Evolutionary conservation across 1,140 invertebrate genomes (phyloP), one percentile per base, ranked within the genome.

Genomic region (Pemphigus obesinymphae): DNA sequence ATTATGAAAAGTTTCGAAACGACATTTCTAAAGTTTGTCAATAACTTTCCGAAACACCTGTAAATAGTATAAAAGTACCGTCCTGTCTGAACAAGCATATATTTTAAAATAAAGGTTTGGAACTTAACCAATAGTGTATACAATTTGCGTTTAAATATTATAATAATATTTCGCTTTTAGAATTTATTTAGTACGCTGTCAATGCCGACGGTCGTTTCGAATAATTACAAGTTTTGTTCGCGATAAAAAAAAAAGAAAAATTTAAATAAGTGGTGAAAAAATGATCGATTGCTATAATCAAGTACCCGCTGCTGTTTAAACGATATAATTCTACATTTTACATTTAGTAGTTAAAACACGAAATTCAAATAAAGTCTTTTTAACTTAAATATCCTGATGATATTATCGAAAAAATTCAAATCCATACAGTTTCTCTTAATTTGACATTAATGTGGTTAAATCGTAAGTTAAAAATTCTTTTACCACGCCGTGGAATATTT

Each of bases 1-100:
- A 70, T 70, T 70, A 45, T 70, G 43, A 70, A 70, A 45, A 70
- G 23, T 70, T 70, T 70, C 40, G 11, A 45, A 11, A 7, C 17
- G 40, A 23, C 23, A 23, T 43, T 43, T 11, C 8, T 13, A 34
- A 70, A 70, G 68, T 70, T 70, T 70, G 3, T 23, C 37, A 45
- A 70, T 70, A 70, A 70, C 23, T 70, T 45, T 70, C 40, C 23
- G 15, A 70, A 70, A 70, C 68, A 70, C 68, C 68, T 70, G 68
- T 70, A 45, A 26, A 43, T 26, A 26, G 10, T 26, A 45, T 45
- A 70, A 70, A 70, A 70, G 40, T 45, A 17, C 26, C 5, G 23
- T 70, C 23, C 13, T 17, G 3, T n/a, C n/a, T n/a, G 26, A 23
- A 70, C 26, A 45, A 70, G 23, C 40, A 10, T 70, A 29, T 70